Evolutionary conservation across 1,140 invertebrate genomes (phyloP).

Genomic region (Oryctes rhinoceros): DNA sequence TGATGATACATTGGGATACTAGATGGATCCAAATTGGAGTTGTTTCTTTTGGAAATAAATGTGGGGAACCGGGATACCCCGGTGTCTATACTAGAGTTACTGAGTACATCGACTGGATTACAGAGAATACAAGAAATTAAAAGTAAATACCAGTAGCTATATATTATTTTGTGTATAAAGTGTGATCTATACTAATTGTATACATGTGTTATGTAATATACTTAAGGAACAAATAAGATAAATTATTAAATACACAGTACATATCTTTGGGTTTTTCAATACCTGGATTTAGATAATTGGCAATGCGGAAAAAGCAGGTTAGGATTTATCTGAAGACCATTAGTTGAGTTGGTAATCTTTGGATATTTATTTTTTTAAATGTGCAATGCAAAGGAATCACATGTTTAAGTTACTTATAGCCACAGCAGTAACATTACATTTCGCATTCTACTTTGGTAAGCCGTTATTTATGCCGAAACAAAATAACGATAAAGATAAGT

Average conservation of each 20-base stretch:
- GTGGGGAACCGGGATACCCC: slow-evolving; percentile 85
- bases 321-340: neutral
- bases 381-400: slow-evolving; percentile 25
- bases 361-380: neutral
- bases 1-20: slow-evolving; percentile 80
- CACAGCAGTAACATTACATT: slow-evolving; percentile 36
- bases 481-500: slow-evolving; percentile 12
- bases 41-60: slow-evolving; percentile 92
- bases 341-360: neutral
- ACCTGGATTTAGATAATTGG: too few relatives aligned
- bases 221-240: neutral
- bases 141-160: neutral
- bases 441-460: slow-evolving; percentile 20
- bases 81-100: slow-evolving; percentile 80
- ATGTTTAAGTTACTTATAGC: slow-evolving; percentile 20
- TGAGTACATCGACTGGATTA: slow-evolving; percentile 70
- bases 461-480: slow-evolving; percentile 31
- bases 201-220: neutral
- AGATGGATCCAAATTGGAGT: slow-evolving; percentile 88
- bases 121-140: slow-evolving; percentile 50
- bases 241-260: neutral
- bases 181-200: slow-evolving; percentile 24
- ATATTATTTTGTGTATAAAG: slow-evolving; percentile 19
- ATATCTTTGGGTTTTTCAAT: too few relatives aligned
- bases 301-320: too few relatives aligned